Conservation (phyloP, 1,140 invertebrate genomes). For the Hylaeus volcanicus region DNA sequence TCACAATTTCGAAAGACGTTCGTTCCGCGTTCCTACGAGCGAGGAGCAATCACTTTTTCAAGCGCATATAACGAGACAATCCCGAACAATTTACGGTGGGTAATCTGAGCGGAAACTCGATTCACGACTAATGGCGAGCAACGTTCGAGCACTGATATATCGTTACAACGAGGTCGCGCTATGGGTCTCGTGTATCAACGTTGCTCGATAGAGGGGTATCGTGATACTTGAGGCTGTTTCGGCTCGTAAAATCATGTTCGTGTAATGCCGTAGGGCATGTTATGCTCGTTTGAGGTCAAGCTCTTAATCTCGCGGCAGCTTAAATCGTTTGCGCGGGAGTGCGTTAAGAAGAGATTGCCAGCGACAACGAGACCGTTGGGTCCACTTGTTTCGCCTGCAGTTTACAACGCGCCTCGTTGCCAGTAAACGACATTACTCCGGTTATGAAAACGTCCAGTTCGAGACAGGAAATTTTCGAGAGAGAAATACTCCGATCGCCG, state of each 20-base stretch:
- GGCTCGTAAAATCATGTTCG: constrained; percentile 42
- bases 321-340: constrained; percentile 41
- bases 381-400: constrained; percentile 61
- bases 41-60: background rate
- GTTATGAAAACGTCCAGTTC: constrained; percentile 9
- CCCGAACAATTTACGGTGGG: constrained; percentile 12
- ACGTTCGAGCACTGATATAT: constrained; percentile 5
- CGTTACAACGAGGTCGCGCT: constrained; percentile 22
- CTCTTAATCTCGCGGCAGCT: constrained; percentile 64
- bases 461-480: too few species aligned
- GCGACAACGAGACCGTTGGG: constrained; percentile 62
- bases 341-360: constrained; percentile 63
- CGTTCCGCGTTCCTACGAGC: background rate
- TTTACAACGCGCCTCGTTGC: constrained; percentile 61
- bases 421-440: constrained; percentile 16
- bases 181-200: constrained; percentile 26
- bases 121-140: constrained; percentile 30
- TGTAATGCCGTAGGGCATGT: constrained; percentile 38
- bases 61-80: constrained; percentile 8
- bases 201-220: constrained; percentile 14
- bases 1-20: background rate
- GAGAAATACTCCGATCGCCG: too few species aligned
- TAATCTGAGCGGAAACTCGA: constrained; percentile 25
- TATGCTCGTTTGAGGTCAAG: constrained; percentile 60
- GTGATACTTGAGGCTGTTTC: constrained; percentile 45